Evolutionary conservation across 2,113 vertebrate species (phyloP), one percentile per base, ranked within the genome.

Genomic region (Eulemur rufifrons): DNA sequence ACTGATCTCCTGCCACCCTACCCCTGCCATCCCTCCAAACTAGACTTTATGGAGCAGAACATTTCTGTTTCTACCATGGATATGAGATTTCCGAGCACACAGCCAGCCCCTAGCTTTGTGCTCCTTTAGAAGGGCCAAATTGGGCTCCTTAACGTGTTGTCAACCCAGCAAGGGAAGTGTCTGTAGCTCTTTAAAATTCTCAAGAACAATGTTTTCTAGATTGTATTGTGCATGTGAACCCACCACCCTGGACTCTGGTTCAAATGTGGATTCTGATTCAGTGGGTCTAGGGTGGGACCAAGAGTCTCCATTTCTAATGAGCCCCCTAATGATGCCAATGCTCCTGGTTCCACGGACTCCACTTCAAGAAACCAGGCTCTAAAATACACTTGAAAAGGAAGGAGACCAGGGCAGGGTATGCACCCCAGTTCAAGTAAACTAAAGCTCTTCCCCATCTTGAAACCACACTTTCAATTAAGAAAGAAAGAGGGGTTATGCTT

Each of bases 381-480:
- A 80, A 63, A 80, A 78, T n/a, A 59, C 8, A 83, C n/a, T 29
- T 6, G 23, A 54, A 63, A 8, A 61, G 7, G 9, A 82, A 93
- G 37, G n/a, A 4, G 20, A 3, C 32, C n/a, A 14, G 9, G 25
- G 37, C 13, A 69, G 37, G 52, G 14, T 59, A 39, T 37, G 18
- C 17, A 69, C 50, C 45, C 18, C 56, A 37, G 37, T 74, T 80
- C 47, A 82, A 50, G 68, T 5, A 68, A 52, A 90, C 34, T 21
- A 47, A 95, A n/a, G 14, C 56, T 87, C 39, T 54, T n/a, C 37
- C 29, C 3, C 8, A 45, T 56, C 83, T 86, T 89, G 37, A 83
- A 94, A 88, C 82, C 21, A 54, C 32, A 95, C 52, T 81, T 89
- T 71, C 81, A 71, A 34, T 91, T 45, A 89, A 76, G 20, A 82